Base-by-base conservation (phyloP, 2,888 invertebrate species). In the Entomobrya multifasciata region DNA sequence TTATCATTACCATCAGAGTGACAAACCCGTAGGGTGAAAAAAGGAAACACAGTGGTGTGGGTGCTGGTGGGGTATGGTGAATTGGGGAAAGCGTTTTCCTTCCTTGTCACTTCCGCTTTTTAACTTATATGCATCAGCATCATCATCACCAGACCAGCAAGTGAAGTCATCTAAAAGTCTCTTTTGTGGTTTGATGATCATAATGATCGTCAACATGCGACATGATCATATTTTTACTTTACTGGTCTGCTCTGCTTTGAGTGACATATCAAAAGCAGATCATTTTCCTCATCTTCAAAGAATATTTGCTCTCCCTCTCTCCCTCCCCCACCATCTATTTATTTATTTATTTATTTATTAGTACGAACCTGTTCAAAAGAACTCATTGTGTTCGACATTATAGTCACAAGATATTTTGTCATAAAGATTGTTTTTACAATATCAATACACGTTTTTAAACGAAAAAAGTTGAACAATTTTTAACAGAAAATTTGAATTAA, bases 221-320 rank as follows among this genome's bases (percentile, higher is more conserved):
- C 22, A 62, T 27, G 1, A 2, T 65, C 70, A 47, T 49, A 25
- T 72, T 49, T 72, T 72, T 72, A 49, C 36, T 72, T n/a, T 55
- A 36, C 70, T 70, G 49, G 49, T 49, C 20, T 70, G 80, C 57
- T 36, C 36, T 36, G 4, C 8, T 8, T 47, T 25, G 47, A 44
- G 17, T 44, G 65, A 47, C 78, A 49, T 78, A 57, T 81, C 81
- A 80, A 81, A 81, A 41, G 52, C 70, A 70, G 67, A 67, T 80
- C 80, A 57, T 81, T 70, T n/a, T n/a, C n/a, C n/a, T 81, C 57
- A 44, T 41, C 57, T 41, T 77, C 55, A 77, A 77, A 74, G 72
- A 49, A 47, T n/a, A n/a, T n/a, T n/a, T n/a, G n/a, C n/a, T n/a
- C 15, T 65, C 36, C n/a, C 6, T 27, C 65, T 8, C 36, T 8